Conservation (phyloP, 2,113 vertebrate genomes). For the Nesogale talazaci region DNA sequence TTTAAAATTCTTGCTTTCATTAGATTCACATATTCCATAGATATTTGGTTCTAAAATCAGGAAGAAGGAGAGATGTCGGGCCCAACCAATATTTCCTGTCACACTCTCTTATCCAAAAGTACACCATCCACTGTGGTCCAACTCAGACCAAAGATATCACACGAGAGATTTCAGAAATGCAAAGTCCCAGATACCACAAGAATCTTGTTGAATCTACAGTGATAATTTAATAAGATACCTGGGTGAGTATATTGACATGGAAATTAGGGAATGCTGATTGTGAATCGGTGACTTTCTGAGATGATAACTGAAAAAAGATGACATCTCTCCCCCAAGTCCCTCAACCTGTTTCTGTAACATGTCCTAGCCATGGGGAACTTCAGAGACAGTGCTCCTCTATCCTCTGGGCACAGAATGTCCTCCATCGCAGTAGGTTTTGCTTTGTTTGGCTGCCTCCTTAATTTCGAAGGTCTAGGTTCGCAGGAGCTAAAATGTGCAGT, state of each 20-base stretch:
- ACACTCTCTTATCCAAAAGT: background rate
- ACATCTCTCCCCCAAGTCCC: too few relatives aligned
- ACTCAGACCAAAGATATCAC: background rate
- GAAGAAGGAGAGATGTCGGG: background rate
- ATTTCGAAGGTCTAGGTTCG: background rate
- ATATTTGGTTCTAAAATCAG: background rate
- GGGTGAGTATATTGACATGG: background rate
- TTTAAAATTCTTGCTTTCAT: background rate
- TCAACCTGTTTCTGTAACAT: too few relatives aligned
- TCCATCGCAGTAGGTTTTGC: background rate
- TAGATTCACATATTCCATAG: background rate
- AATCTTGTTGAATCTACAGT: background rate
- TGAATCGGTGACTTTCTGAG: too few relatives aligned
- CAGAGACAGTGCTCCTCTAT: too few relatives aligned
- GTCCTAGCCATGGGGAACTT: too few relatives aligned
- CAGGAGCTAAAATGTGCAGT: background rate
- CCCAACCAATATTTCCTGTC: background rate
- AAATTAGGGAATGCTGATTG: too few relatives aligned
- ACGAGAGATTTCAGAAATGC: background rate
- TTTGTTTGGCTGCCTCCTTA: background rate
- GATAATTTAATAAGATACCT: slow-evolving; percentile 16
- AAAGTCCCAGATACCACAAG: background rate
- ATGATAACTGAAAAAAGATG: too few relatives aligned
- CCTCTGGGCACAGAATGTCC: too few relatives aligned
- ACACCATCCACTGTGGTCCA: background rate